Evolutionary conservation across 2,113 vertebrate species (phyloP).

Genomic region (Cathartes aura): DNA sequence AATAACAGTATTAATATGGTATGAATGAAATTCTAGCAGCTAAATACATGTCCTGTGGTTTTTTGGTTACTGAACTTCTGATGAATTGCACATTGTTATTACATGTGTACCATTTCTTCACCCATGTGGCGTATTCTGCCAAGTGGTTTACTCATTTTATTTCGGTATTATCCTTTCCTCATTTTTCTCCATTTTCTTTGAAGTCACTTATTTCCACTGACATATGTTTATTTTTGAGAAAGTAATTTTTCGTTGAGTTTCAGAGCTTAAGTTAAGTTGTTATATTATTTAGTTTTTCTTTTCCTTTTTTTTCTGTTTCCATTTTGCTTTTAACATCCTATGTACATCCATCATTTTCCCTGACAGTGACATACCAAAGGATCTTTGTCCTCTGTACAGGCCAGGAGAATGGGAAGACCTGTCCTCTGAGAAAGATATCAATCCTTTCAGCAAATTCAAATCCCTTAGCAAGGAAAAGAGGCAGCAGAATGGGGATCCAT

Average conservation of each 20-base stretch:
- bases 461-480: conserved; percentile 83
- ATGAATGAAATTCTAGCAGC: background rate
- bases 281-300: conserved; percentile 68
- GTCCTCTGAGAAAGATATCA: conserved; percentile 92
- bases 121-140: background rate
- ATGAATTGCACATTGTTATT: background rate
- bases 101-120: background rate
- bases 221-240: conserved; percentile 58
- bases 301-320: conserved; percentile 57
- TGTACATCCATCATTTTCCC: conserved; percentile 80
- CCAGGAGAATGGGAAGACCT: conserved; percentile 98
- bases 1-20: background rate
- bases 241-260: conserved; percentile 27
- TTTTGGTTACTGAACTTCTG: background rate
- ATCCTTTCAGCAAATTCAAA: conserved; percentile 96
- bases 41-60: background rate
- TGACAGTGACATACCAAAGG: conserved; percentile 95
- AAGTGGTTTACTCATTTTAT: background rate
- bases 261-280: conserved; percentile 37
- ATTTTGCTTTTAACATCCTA: conserved; percentile 80
- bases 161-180: background rate
- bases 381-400: conserved; percentile 99
- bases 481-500: conserved; percentile 72
- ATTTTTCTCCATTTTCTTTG: conserved; percentile 18
- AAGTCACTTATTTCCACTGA: conserved; percentile 4